These are phyloP conservation scores for Pseudotriccus pelzelni DNA, from an alignment of 2,797 vertebrate genomes.

Conservation along the genomic window DNA sequence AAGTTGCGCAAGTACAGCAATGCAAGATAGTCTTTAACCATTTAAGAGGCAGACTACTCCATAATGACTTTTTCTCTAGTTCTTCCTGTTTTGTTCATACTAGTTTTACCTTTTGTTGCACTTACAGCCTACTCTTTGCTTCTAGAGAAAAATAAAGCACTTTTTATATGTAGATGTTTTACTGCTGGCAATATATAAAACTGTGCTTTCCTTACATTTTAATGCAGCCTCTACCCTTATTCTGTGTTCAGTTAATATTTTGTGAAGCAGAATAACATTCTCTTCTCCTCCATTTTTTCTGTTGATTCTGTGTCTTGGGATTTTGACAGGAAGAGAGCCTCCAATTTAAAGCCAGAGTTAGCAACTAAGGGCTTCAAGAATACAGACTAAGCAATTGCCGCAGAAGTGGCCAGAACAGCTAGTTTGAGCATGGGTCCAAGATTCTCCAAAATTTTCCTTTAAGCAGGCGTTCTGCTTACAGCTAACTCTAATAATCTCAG, in stretches of 20 bases:
- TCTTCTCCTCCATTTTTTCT: not conserved
- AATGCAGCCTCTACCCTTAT: not conserved
- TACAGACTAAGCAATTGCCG: not conserved
- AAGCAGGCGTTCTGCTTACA: not conserved
- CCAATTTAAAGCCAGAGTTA: not conserved
- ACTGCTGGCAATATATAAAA: not conserved
- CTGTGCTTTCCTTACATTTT: not conserved
- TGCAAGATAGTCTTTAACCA: not conserved
- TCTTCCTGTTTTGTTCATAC: not conserved
- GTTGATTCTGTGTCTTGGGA: not conserved
- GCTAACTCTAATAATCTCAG: not conserved
- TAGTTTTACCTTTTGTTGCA: not conserved
- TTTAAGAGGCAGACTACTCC: not conserved
- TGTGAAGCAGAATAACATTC: not conserved
- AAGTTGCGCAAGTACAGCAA: not conserved
- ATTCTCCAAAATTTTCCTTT: not conserved
- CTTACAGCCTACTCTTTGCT: not conserved
- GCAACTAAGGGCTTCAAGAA: not conserved
- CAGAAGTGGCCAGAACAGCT: not conserved
- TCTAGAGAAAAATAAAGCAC: not conserved
- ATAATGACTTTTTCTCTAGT: not conserved
- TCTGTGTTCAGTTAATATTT: not conserved
- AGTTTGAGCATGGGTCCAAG: not conserved
- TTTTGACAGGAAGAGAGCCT: conserved; percentile 22
- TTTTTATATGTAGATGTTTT: not conserved